phyloP scores from a whole-genome alignment of 1,140 invertebrate species.

The Proales similis region DNA sequence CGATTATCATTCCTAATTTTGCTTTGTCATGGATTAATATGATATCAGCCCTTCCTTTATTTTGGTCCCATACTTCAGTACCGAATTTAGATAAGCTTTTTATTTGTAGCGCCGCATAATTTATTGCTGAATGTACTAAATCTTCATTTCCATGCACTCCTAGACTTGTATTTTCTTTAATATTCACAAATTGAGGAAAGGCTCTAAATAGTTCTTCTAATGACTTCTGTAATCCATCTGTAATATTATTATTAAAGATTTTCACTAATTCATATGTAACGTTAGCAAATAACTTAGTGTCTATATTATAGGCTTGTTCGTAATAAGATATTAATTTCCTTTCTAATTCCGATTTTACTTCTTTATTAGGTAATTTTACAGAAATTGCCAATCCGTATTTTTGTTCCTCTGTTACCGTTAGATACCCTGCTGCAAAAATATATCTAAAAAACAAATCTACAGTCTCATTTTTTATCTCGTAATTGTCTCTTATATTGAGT shows the following conservation, averaged over 20 bases:
- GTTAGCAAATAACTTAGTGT: neutral
- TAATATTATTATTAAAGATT: neutral
- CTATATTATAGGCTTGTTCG: neutral
- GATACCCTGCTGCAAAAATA: conserved; percentile 10
- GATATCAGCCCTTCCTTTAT: conserved; percentile 15
- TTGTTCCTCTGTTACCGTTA: conserved; percentile 1
- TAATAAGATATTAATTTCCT: conserved; percentile 1
- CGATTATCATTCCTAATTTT: conserved; percentile 34
- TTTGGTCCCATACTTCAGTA: conserved; percentile 29
- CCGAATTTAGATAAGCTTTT: conserved; percentile 29
- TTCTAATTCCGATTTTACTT: conserved; percentile 3
- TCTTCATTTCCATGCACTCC: conserved; percentile 29
- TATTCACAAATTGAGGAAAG: neutral
- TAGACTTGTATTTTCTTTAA: neutral
- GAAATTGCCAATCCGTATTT: neutral
- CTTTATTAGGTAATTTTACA: conserved; percentile 1
- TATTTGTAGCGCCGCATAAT: conserved; percentile 11
- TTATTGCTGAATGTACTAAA: conserved; percentile 18
- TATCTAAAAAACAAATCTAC: neutral
- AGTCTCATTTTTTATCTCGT: conserved; percentile 2
- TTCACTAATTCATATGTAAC: conserved; percentile 7
- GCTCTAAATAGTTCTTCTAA: neutral
- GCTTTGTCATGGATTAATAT: conserved; percentile 12
- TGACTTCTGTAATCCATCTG: neutral
- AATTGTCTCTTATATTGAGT: neutral